phyloP scores from a whole-genome alignment of 2,888 invertebrate genomes.

The Gari tellinella region DNA sequence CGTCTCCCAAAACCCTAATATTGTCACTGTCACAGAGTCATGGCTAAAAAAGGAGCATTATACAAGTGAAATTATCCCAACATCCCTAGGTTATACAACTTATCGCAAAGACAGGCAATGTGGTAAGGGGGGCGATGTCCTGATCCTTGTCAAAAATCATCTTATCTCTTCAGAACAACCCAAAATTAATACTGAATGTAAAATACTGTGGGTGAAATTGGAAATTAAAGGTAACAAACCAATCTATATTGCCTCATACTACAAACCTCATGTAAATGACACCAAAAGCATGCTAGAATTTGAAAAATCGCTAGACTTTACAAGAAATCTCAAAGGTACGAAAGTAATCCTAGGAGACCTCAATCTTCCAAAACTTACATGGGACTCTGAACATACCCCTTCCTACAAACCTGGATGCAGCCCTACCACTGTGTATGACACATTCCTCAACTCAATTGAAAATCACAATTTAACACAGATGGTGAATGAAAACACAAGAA shows the following conservation, averaged over 20 bases:
- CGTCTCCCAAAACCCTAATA: slow-evolving; percentile 2
- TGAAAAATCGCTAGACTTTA: slow-evolving; percentile 6
- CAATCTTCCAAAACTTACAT: slow-evolving; percentile 20
- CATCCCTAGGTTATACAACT: neutral
- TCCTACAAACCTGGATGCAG: slow-evolving; percentile 6
- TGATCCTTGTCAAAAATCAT: slow-evolving; percentile 9
- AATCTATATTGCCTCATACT: slow-evolving; percentile 19
- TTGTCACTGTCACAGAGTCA: slow-evolving; percentile 9
- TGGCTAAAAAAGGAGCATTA: slow-evolving; percentile 12
- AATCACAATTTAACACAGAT: slow-evolving; percentile 11
- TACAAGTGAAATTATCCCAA: slow-evolving; percentile 6
- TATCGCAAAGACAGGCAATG: slow-evolving; percentile 1
- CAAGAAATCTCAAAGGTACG: slow-evolving; percentile 1
- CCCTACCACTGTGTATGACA: slow-evolving; percentile 2
- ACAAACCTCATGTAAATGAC: slow-evolving; percentile 17
- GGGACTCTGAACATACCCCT: slow-evolving; percentile 13
- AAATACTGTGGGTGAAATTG: slow-evolving; percentile 24
- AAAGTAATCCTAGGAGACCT: slow-evolving; percentile 8
- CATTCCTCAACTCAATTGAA: slow-evolving; percentile 8
- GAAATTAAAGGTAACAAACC: slow-evolving; percentile 14
- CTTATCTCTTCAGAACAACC: slow-evolving; percentile 10
- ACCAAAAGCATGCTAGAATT: slow-evolving; percentile 5
- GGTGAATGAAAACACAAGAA: slow-evolving; percentile 12
- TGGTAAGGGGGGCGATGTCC: slow-evolving; percentile 5
- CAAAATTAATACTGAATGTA: slow-evolving; percentile 22